Percentiles rank a stretch among this genome's conserved stretches.
These are phyloP conservation scores for Erannis defoliaria DNA, from an alignment of 2,888 invertebrate species.

Conservation along the genomic window DNA sequence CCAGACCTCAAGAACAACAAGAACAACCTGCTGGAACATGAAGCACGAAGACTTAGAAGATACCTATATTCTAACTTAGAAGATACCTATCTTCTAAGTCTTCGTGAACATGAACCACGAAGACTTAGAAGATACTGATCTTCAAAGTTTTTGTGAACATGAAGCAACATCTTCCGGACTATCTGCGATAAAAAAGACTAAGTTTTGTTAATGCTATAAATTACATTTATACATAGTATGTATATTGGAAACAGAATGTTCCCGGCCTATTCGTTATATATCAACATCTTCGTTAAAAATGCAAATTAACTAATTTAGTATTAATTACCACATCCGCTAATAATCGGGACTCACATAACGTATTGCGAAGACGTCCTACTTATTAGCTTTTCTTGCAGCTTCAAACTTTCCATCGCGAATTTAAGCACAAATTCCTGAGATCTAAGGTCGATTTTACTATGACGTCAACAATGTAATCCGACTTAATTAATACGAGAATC, in stretches of 20 bases:
- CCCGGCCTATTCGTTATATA: slow-evolving; percentile 4
- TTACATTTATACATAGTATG: too few species aligned
- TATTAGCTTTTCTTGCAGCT: slow-evolving; percentile 47
- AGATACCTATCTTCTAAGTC: too few species aligned
- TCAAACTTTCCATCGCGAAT: slow-evolving; percentile 16
- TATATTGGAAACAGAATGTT: neutral
- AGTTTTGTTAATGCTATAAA: too few species aligned
- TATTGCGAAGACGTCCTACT: slow-evolving; percentile 55
- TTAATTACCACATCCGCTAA: slow-evolving; percentile 36
- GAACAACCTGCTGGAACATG: too few species aligned
- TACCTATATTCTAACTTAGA: too few species aligned
- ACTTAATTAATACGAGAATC: slow-evolving; percentile 9
- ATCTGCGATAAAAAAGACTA: too few species aligned
- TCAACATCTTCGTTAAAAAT: slow-evolving; percentile 13
- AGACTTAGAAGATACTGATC: too few species aligned
- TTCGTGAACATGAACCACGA: too few species aligned
- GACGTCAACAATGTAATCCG: slow-evolving; percentile 12
- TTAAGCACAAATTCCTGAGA: slow-evolving; percentile 1
- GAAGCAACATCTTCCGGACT: too few species aligned
- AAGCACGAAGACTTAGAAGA: too few species aligned
- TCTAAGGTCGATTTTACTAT: slow-evolving; percentile 23
- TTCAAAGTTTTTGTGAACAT: too few species aligned
- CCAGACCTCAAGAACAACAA: too few species aligned
- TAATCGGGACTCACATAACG: slow-evolving; percentile 43
- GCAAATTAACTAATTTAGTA: slow-evolving; percentile 16